Base-by-base conservation (phyloP, 1,140 invertebrate genomes). In the Leptinotarsa texana region DNA sequence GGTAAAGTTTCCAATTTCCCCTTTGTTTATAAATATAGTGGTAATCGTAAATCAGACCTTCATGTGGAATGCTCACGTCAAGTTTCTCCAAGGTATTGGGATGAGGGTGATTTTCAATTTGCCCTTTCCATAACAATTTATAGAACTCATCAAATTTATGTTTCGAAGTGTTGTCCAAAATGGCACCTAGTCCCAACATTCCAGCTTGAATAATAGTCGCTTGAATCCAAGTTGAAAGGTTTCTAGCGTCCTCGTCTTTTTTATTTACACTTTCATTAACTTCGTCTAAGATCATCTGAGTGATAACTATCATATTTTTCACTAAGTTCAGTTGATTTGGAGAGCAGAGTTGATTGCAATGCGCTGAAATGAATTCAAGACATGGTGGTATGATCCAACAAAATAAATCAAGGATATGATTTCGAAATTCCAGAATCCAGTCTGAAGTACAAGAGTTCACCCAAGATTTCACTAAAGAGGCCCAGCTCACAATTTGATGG, bases 161-260 rank as follows among this genome's bases (percentile, higher is more conserved):
- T 24, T 92, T 87, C 0, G 93, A 93, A n/a, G 90, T 86, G 1
- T 86, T 86, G 84, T 94, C 90, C 65, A 94, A 85, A 62, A 92
- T 91, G 3, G 92, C 94, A 1, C 91, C 95, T 47, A 96, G 83
- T 13, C 94, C 94, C 95, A 95, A 97, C 5, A 92, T 88, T 27
- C 93, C 80, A 0, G 91, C 88, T 80, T 91, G 91, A 76, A 96
- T 88, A 82, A 96, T 91, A 0, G 93, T 90, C 1, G 94, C 94
- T 82, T 93, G 89, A 74, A 94, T 87, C 91, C 94, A 95, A 27
- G 86, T 87, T 51, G 87, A 82, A 0, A 91, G 80, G 83, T 91
- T 90, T 78, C 89, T 90, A 13, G 88, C 87, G 80, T 92, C 92
- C 75, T 92, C 89, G 80, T 92, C 88, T 73, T 79, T 82, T 42